Evolutionary conservation across 2,113 vertebrate species (phyloP).

Genomic region (Speoplatyrhinus poulsoni): DNA sequence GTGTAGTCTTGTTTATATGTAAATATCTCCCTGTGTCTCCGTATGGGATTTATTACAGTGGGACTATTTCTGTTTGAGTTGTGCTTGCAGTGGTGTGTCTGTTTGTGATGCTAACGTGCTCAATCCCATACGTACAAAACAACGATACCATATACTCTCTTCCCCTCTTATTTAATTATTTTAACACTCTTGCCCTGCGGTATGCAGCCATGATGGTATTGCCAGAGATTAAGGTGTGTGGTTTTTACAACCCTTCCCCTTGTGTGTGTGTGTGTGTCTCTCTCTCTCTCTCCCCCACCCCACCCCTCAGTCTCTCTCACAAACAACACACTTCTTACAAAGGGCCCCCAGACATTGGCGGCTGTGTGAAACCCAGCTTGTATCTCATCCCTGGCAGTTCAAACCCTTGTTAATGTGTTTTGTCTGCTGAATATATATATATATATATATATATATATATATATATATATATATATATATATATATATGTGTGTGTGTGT

Average conservation of each 20-base stretch:
- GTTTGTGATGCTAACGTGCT: conserved; percentile 14
- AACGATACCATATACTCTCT: not conserved
- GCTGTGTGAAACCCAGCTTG: conserved; percentile 55
- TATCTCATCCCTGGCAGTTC: conserved; percentile 47
- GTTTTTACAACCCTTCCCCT: conserved; percentile 6
- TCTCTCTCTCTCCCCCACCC: conserved; percentile 49
- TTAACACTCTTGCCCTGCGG: conserved; percentile 68
- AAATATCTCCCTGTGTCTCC: conserved; percentile 60
- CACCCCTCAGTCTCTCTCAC: conserved; percentile 11
- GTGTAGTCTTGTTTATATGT: conserved; percentile 67
- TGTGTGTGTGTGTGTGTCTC: conserved; percentile 40
- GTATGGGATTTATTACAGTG: conserved; percentile 55
- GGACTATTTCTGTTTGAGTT: conserved; percentile 62
- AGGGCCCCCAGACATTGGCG: conserved; percentile 53
- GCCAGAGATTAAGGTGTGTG: conserved; percentile 76
- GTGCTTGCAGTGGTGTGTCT: conserved; percentile 50
- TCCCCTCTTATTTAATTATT: conserved; percentile 72
- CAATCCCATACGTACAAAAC: conserved; percentile 6
- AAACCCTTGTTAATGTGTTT: conserved; percentile 63
- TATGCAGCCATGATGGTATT: conserved; percentile 64
- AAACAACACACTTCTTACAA: conserved; percentile 28
- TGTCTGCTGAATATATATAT: conserved; percentile 48
- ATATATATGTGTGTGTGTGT: not conserved
- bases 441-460: not conserved
- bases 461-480: too few relatives aligned